Evolutionary conservation across 2,888 invertebrate genomes (phyloP).

Genomic region (Axea sp.): DNA sequence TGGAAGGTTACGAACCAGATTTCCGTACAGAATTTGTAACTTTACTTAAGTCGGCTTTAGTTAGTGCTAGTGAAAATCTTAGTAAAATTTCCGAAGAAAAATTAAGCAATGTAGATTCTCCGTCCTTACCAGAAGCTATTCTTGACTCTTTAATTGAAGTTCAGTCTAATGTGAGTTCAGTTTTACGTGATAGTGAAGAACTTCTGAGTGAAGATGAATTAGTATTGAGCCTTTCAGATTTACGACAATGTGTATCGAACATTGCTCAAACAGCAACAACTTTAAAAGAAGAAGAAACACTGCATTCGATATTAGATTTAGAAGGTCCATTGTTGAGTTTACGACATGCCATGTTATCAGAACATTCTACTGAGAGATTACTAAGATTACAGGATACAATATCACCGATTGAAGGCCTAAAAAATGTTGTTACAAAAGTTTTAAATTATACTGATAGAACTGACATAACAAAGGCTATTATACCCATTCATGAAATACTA

Average conservation of each 20-base stretch:
- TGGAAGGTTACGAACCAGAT: conserved; percentile 73
- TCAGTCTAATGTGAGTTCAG: conserved; percentile 70
- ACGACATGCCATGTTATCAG: conserved; percentile 67
- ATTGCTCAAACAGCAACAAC: conserved; percentile 73
- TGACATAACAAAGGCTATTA: conserved; percentile 62
- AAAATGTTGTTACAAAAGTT: conserved; percentile 84
- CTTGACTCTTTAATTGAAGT: conserved; percentile 74
- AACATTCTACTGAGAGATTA: conserved; percentile 77
- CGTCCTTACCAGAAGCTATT: conserved; percentile 70
- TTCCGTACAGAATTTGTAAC: conserved; percentile 69
- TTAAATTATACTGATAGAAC: conserved; percentile 82
- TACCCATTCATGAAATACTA: conserved; percentile 65
- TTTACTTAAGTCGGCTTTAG: conserved; percentile 67
- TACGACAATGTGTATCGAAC: conserved; percentile 72
- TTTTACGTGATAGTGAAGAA: conserved; percentile 70
- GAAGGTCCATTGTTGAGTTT: conserved; percentile 72
- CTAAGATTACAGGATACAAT: conserved; percentile 82
- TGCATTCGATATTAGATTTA: conserved; percentile 70
- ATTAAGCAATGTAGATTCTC: conserved; percentile 58
- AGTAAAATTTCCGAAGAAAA: conserved; percentile 36
- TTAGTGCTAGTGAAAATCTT: conserved; percentile 65
- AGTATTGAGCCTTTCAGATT: conserved; percentile 67
- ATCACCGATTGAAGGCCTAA: conserved; percentile 83
- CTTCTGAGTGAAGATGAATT: conserved; percentile 65
- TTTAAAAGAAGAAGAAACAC: conserved; percentile 68